Base-by-base conservation (phyloP, 2,113 vertebrate species). In the Eleginops maclovinus region DNA sequence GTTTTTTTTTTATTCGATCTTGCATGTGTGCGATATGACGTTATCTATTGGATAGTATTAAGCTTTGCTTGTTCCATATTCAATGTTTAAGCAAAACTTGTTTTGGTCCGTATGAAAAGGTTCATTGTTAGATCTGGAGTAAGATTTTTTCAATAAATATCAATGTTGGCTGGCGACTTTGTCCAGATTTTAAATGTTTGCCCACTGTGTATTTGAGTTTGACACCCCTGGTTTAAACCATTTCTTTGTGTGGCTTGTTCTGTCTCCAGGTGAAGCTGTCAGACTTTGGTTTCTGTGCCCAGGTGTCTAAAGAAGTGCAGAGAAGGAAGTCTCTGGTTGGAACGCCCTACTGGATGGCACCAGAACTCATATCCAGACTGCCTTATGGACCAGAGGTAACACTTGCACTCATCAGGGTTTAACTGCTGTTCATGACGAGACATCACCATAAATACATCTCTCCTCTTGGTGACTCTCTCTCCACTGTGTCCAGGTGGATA, bases 271-370 rank as follows among this genome's bases (percentile, higher is more conserved):
- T 99, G 87, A 99, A 99, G 83, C 96, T 99, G 85, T 99, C 97
- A 0, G 98, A 99, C 89, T 99, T 99, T 0, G 97, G 98, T 7
- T 99, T 99, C 89, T 98, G 97, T 0, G 97, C 97, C 51, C 97
- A 98, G 83, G 97, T 98, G 65, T 97, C 95, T 54, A 97, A 97
- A 76, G 97, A 97, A 71, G 97, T 98, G 13, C 96, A 96, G 0
- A 94, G 96, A 10, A 95, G 97, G 49, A 97, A 96, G 88, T 97
- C 96, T 5, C 83, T 97, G 88, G 97, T 98, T 0, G 97, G 97
- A 21, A 98, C 97, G 0, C 97, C 97, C 0, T 98, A 98, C 90
- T 98, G 97, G 97, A 98, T 98, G 97, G 97, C 97, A 0, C 97
- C 97, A 0, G 97, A 98, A 79, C 96, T 98, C 91, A 98, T 98